Conservation (phyloP, 2,113 vertebrate species). For the Centropus bengalensis region DNA sequence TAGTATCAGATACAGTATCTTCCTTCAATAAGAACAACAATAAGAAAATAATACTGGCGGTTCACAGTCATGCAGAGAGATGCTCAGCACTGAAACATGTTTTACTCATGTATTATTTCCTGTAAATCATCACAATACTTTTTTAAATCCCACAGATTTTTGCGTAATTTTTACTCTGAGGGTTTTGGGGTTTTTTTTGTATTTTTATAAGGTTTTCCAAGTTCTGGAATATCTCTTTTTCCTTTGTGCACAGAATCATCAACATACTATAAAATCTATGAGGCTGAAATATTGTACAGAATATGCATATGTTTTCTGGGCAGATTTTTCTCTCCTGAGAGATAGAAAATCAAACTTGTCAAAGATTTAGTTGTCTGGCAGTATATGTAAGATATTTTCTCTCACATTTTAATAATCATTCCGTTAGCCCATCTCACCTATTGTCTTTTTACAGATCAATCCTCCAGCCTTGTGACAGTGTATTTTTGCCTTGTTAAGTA, state of each 20-base stretch:
- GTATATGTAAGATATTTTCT: not conserved
- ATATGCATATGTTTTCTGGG: not conserved
- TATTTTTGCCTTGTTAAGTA: conserved; percentile 7
- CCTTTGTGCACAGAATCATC: not conserved
- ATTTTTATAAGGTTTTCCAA: not conserved
- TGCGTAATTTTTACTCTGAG: not conserved
- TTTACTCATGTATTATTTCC: not conserved
- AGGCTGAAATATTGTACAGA: not conserved
- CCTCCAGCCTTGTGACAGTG: not conserved
- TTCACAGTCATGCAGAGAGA: not conserved
- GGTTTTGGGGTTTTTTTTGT: not conserved
- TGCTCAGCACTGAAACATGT: not conserved
- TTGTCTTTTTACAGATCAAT: not conserved
- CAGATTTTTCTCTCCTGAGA: not conserved
- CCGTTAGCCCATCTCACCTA: not conserved
- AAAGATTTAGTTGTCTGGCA: not conserved
- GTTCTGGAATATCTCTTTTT: not conserved
- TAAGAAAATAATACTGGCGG: not conserved
- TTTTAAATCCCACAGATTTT: not conserved
- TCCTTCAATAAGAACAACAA: not conserved
- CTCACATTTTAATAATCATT: not conserved
- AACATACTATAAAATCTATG: not conserved
- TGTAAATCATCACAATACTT: not conserved
- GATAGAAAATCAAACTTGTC: not conserved
- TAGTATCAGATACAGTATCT: not conserved